Evolutionary conservation across 2,888 invertebrate species (phyloP).

Genomic region (Temnothorax unifasciatus): DNA sequence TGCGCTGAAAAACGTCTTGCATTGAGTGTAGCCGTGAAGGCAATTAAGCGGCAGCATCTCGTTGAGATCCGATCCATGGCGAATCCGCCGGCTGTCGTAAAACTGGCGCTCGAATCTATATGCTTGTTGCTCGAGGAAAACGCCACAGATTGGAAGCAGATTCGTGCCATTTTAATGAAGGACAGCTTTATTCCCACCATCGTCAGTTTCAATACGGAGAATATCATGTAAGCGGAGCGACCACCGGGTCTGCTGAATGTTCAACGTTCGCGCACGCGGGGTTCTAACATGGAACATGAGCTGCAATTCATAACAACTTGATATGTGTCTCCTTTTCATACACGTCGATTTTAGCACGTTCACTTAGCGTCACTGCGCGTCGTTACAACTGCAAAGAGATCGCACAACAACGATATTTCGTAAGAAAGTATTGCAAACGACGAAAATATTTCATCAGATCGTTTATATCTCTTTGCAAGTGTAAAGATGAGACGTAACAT

Average conservation of each 20-base stretch:
- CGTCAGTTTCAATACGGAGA: conserved; percentile 97
- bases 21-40: conserved; percentile 92
- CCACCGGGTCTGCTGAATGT: conserved; percentile 76
- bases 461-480: conserved; percentile 21
- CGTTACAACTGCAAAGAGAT: conserved; percentile 36
- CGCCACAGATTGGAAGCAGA: conserved; percentile 97
- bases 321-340: conserved; percentile 72
- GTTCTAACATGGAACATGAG: conserved; percentile 73
- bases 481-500: conserved; percentile 62
- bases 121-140: conserved; percentile 97
- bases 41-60: conserved; percentile 98
- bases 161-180: conserved; percentile 96
- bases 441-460: conserved; percentile 18
- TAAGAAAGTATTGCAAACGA: not conserved
- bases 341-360: conserved; percentile 62
- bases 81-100: conserved; percentile 96
- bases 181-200: conserved; percentile 98
- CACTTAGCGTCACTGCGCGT: conserved; percentile 44
- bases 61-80: conserved; percentile 98
- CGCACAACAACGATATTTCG: not conserved
- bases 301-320: conserved; percentile 77
- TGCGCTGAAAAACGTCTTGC: conserved; percentile 57
- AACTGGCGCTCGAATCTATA: conserved; percentile 97
- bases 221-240: conserved; percentile 93
- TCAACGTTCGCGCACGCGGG: conserved; percentile 75